Conservation (phyloP, 2,113 vertebrate species). For the Nesoenas mayeri region DNA sequence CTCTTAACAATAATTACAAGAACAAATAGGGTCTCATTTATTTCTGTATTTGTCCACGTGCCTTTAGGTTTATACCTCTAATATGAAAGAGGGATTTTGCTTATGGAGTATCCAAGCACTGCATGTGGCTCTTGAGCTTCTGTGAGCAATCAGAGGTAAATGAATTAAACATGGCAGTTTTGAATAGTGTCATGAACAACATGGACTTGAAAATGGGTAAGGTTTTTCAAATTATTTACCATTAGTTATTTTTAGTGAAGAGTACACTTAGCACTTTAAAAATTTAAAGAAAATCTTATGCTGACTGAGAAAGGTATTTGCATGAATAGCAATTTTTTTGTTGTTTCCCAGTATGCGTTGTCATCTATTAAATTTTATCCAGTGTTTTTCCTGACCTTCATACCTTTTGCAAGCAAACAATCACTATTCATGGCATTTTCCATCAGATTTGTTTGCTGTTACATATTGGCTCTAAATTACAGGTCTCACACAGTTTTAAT, state of each 20-base stretch:
- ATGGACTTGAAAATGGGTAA: neutral
- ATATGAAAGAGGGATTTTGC: neutral
- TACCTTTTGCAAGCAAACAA: constrained; percentile 12
- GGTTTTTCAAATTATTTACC: neutral
- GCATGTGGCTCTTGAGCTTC: neutral
- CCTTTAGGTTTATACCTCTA: neutral
- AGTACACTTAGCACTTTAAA: neutral
- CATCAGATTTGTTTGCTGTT: neutral
- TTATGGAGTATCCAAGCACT: neutral
- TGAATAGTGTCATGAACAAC: neutral
- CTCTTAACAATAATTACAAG: neutral
- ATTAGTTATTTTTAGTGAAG: neutral
- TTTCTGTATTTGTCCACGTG: neutral
- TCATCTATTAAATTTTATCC: neutral
- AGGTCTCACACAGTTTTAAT: constrained; percentile 26
- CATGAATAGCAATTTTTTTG: neutral
- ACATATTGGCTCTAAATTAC: constrained; percentile 39
- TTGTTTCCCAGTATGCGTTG: neutral
- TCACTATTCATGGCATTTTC: constrained; percentile 7
- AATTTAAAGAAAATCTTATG: neutral
- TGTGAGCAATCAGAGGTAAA: neutral
- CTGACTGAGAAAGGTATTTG: neutral
- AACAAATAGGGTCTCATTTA: neutral
- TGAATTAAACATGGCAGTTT: neutral
- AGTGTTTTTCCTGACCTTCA: constrained; percentile 25